Evolutionary conservation across 1,140 invertebrate genomes (phyloP).

Genomic region (Pogonomyrmex barbatus): DNA sequence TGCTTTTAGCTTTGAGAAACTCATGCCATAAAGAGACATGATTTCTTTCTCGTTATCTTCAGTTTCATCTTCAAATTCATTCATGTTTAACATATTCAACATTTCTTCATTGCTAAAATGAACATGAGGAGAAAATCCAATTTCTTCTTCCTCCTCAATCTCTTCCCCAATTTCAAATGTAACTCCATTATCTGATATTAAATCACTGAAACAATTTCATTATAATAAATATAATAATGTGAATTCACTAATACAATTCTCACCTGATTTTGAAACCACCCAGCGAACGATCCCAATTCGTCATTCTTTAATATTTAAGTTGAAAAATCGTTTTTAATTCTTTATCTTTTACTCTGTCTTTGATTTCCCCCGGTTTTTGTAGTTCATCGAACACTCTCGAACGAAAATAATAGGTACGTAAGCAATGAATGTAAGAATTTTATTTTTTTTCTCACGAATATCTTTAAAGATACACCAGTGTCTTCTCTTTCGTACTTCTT

Average conservation of each 20-base stretch:
- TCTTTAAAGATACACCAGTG: too few relatives aligned
- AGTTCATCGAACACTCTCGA: background rate
- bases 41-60: constrained; percentile 21
- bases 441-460: too few relatives aligned
- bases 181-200: constrained; percentile 68
- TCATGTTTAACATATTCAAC: constrained; percentile 75
- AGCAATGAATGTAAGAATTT: too few relatives aligned
- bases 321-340: background rate
- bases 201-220: constrained; percentile 67
- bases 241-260: background rate
- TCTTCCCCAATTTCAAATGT: constrained; percentile 63
- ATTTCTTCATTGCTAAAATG: constrained; percentile 73
- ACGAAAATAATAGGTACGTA: too few relatives aligned
- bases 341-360: background rate
- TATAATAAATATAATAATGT: background rate
- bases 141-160: constrained; percentile 47
- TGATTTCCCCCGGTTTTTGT: background rate
- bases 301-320: constrained; percentile 45
- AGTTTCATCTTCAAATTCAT: constrained; percentile 66
- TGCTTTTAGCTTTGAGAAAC: constrained; percentile 73
- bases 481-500: too few relatives aligned
- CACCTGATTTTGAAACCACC: constrained; percentile 56
- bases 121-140: constrained; percentile 50
- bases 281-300: background rate
- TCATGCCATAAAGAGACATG: constrained; percentile 58